phyloP scores from a whole-genome alignment of 2,888 invertebrate genomes.

The Endotricha flammealis region DNA sequence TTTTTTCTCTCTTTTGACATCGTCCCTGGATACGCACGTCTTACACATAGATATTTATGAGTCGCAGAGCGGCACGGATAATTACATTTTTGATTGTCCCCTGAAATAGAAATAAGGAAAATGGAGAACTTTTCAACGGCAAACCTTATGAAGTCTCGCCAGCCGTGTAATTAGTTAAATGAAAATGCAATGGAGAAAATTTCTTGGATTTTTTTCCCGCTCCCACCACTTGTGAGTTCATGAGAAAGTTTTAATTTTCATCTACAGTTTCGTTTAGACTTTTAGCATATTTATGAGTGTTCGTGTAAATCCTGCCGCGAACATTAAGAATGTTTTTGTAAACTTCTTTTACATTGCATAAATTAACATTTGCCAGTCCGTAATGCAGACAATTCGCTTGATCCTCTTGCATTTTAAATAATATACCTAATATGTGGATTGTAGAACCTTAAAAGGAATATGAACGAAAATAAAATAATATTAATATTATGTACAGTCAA shows the following conservation, averaged over 20 bases:
- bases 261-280: conserved; percentile 21
- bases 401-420: too few relatives aligned
- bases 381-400: too few relatives aligned
- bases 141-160: conserved; percentile 16
- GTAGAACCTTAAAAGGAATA: too few relatives aligned
- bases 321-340: too few relatives aligned
- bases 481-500: too few relatives aligned
- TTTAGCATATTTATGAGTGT: too few relatives aligned
- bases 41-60: conserved; percentile 20
- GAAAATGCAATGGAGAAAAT: conserved; percentile 23
- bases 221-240: conserved; percentile 25
- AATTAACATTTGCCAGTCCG: too few relatives aligned
- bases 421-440: too few relatives aligned
- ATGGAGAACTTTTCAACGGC: conserved; percentile 1
- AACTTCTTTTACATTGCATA: too few relatives aligned
- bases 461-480: too few relatives aligned
- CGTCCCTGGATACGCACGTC: conserved; percentile 10
- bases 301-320: too few relatives aligned
- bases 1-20: conserved; percentile 28
- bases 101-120: neutral
- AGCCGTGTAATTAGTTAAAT: conserved; percentile 27
- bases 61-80: conserved; percentile 15
- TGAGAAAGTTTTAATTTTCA: conserved; percentile 26
- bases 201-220: conserved; percentile 21
- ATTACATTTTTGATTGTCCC: conserved; percentile 16